Evolutionary conservation across 2,113 vertebrate species (phyloP).

Genomic region (Calidris pugnax): DNA sequence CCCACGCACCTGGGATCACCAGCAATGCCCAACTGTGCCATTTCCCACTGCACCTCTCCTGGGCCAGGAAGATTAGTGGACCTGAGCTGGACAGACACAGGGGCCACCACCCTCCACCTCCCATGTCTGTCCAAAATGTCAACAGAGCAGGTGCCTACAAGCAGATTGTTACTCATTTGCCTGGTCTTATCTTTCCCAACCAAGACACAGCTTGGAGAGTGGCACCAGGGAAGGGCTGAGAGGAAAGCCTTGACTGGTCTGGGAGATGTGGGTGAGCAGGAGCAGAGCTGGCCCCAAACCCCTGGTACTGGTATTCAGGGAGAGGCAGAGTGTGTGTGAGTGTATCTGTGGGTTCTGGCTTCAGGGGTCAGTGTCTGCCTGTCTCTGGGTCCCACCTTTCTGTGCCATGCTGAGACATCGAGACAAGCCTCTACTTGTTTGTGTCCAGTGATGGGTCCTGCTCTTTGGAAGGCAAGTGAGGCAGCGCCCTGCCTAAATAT

Average conservation of each 20-base stretch:
- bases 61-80: not conserved
- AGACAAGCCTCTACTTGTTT: not conserved
- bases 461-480: not conserved
- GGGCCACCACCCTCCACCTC: not conserved
- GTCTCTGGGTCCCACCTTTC: not conserved
- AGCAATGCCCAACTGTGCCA: not conserved
- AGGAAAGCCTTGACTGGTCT: not conserved
- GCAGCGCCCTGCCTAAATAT: not conserved
- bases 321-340: rapidly evolving
- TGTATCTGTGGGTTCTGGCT: not conserved
- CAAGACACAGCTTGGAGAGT: not conserved
- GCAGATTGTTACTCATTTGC: not conserved
- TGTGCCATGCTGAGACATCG: not conserved
- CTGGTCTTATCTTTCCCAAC: not conserved
- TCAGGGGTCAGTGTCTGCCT: not conserved
- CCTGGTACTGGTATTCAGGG: not conserved
- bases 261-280: not conserved
- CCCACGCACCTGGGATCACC: rapidly evolving
- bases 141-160: not conserved
- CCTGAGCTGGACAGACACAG: not conserved
- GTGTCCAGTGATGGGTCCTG: not conserved
- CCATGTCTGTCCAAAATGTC: not conserved
- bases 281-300: not conserved
- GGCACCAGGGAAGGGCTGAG: not conserved
- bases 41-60: not conserved